Base-by-base conservation (phyloP, 2,888 invertebrate species). In the Sinelater perroti region DNA sequence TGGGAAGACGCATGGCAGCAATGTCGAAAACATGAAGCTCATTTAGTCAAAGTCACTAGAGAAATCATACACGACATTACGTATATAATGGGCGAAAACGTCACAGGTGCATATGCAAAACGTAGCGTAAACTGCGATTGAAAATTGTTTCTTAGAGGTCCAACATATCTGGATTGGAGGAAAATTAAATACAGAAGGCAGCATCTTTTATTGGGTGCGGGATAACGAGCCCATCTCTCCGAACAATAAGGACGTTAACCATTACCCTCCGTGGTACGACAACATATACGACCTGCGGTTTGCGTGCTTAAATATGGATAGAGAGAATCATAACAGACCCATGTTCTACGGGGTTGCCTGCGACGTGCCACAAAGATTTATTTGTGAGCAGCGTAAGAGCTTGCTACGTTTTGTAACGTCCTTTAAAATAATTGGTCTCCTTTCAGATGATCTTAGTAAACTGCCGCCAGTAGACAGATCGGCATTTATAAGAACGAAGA, bases 341-440 rank as follows among this genome's bases (percentile, higher is more conserved):
- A 67, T 83, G 6, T 74, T 82, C 2, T 83, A 83, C 45, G 82
- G 82, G 0, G 70, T 82, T 2, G 80, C 82, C 0, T 83, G 83
- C 60, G 79, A 80, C 20, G 82, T 79, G 0, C 76, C 81, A 1
- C 83, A 83, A 63, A 78, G 79, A 47, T 83, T 82, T 1, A 73
- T 82, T 17, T 83, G 83, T 56, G 36, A 21, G 30, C 50, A 28
- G 28, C 11, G 40, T 40, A 40, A 40, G 24, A n/a, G 11, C 5
- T 7, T 6, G 4, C 24, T 6, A 24, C 24, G 5, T 24, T 7
- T 24, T 4, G 4, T 7, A 30, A 26, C 10, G 5, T 26, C 10
- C 10, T 6, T 6, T 2, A 30, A 30, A n/a, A n/a, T n/a, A n/a
- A n/a, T n/a, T n/a, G n/a, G n/a, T n/a, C n/a, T n/a, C n/a, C n/a